These are phyloP conservation scores for Lochmaea crataegi DNA, from an alignment of 2,888 invertebrate species.

Conservation along the genomic window DNA sequence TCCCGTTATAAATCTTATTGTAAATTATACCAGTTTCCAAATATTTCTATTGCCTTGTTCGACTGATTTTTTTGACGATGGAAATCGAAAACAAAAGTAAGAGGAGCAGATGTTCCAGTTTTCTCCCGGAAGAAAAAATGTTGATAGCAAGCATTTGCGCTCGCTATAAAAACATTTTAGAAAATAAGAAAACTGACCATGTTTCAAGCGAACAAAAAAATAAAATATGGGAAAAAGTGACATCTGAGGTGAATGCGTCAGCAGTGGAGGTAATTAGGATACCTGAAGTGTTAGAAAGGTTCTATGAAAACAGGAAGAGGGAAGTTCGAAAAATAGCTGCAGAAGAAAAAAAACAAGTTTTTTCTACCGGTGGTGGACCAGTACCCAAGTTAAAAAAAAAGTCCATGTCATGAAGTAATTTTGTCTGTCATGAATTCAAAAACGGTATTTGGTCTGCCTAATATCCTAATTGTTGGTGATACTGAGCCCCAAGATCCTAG, in stretches of 20 bases:
- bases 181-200: no score
- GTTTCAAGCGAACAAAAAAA: no score
- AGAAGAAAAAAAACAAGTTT: no score
- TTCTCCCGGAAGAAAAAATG: neutral
- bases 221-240: no score
- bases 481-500: conserved; percentile 8
- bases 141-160: neutral
- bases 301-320: no score
- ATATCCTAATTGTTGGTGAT: neutral
- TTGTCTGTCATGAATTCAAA: neutral
- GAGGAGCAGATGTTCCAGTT: conserved; percentile 2
- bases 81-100: conserved; percentile 6
- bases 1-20: no score
- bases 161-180: no score
- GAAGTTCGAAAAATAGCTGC: no score
- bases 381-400: neutral
- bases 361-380: neutral
- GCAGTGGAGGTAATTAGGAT: no score
- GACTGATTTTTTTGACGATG: neutral
- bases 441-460: neutral
- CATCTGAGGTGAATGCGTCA: no score
- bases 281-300: no score
- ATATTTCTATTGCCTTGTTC: neutral
- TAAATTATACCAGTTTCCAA: no score
- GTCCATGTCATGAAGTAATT: neutral